Conservation (phyloP, 2,888 invertebrate genomes). For the Dynastes grantii region DNA sequence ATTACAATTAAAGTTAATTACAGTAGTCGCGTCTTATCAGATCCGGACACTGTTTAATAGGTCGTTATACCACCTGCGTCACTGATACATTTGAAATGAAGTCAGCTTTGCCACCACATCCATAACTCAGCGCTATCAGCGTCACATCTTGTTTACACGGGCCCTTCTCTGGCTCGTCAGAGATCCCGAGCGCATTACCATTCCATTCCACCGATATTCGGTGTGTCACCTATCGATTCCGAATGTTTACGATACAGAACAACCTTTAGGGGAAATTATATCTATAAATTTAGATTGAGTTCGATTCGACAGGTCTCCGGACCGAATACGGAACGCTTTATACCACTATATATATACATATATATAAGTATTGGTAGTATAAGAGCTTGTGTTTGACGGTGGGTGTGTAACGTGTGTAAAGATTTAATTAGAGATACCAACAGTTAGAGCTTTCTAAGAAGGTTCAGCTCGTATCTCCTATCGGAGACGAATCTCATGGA, state of each 20-base stretch:
- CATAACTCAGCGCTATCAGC: slow-evolving; percentile 62
- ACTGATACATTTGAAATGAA: slow-evolving; percentile 62
- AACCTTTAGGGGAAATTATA: slow-evolving; percentile 54
- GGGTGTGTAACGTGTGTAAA: slow-evolving; percentile 51
- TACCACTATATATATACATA: not conserved
- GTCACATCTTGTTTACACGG: slow-evolving; percentile 61
- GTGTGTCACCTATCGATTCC: slow-evolving; percentile 52
- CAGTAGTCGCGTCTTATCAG: slow-evolving; percentile 61
- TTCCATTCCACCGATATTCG: slow-evolving; percentile 51
- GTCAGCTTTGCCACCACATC: slow-evolving; percentile 55
- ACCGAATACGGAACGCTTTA: slow-evolving; percentile 25
- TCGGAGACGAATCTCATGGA: slow-evolving; percentile 4
- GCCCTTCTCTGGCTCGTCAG: slow-evolving; percentile 54
- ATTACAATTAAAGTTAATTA: slow-evolving; percentile 65
- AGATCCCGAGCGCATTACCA: slow-evolving; percentile 54
- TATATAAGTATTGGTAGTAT: not conserved
- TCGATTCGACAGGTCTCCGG: slow-evolving; percentile 34
- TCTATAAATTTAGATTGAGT: slow-evolving; percentile 52
- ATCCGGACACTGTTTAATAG: slow-evolving; percentile 62
- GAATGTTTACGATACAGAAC: slow-evolving; percentile 51
- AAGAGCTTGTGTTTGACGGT: slow-evolving; percentile 9
- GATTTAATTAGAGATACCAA: slow-evolving; percentile 54
- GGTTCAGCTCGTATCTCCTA: slow-evolving; percentile 13
- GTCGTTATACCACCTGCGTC: slow-evolving; percentile 64
- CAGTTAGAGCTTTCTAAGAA: slow-evolving; percentile 22